phyloP scores from a whole-genome alignment of 2,113 vertebrate species.

The Galeopterus variegatus region DNA sequence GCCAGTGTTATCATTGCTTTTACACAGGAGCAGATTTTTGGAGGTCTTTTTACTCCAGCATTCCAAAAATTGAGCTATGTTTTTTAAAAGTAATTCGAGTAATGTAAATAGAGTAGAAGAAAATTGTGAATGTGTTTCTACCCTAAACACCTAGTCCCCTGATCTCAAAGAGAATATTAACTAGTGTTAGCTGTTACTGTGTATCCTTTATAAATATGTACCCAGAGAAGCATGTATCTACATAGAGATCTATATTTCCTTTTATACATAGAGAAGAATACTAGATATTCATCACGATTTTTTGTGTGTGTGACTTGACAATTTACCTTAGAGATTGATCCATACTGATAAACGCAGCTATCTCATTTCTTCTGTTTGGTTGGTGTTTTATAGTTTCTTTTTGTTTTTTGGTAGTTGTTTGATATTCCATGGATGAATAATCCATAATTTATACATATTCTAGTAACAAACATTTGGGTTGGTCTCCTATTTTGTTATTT shows the following conservation, averaged over 20 bases:
- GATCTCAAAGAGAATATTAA: neutral
- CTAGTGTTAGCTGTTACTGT: neutral
- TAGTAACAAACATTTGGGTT: conserved; percentile 14
- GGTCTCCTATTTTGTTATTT: neutral
- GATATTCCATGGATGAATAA: neutral
- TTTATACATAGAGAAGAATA: neutral
- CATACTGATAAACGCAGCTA: neutral
- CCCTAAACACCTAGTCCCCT: neutral
- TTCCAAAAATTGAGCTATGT: neutral
- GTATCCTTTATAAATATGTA: neutral
- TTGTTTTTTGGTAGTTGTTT: neutral
- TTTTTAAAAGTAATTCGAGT: neutral
- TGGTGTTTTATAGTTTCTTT: neutral
- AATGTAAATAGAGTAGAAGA: conserved; percentile 9
- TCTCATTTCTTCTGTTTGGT: neutral
- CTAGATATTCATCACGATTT: neutral
- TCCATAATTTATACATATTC: conserved; percentile 1
- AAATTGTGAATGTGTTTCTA: neutral
- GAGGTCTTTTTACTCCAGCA: neutral
- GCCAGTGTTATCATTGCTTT: neutral
- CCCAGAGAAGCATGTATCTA: neutral
- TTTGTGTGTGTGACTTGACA: neutral
- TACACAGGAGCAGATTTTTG: neutral
- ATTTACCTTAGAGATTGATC: neutral
- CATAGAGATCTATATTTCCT: neutral